These are phyloP conservation scores for Helogale parvula DNA, from an alignment of 2,113 vertebrate species.

Conservation along the genomic window DNA sequence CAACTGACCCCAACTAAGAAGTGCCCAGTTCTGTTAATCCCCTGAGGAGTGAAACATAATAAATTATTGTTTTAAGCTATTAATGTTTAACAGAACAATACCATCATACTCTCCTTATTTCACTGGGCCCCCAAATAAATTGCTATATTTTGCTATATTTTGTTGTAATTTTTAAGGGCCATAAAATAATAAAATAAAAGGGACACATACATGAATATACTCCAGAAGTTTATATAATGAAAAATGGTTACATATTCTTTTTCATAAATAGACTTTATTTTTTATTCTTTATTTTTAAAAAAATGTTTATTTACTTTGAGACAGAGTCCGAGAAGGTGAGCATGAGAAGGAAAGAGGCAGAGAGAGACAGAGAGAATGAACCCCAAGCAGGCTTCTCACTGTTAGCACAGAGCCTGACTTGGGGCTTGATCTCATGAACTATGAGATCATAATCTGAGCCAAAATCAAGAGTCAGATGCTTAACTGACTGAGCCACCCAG, in stretches of 20 bases:
- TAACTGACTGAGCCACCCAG: no score
- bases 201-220: neutral
- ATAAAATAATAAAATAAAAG: neutral
- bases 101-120: neutral
- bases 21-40: neutral
- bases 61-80: neutral
- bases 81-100: neutral
- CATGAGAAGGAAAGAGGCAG: no score
- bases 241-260: neutral
- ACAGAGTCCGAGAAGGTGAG: no score
- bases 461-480: no score
- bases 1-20: neutral
- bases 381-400: no score
- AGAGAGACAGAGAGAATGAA: no score
- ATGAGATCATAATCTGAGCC: no score
- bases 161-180: neutral
- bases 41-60: neutral
- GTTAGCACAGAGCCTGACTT: no score
- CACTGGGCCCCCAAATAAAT: neutral
- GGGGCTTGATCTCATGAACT: no score
- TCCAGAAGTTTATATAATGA: neutral
- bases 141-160: neutral
- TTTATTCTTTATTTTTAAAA: neutral
- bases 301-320: no score
- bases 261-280: neutral